Conservation (phyloP, 2,888 invertebrate genomes). For the Strigamia crassipes region DNA sequence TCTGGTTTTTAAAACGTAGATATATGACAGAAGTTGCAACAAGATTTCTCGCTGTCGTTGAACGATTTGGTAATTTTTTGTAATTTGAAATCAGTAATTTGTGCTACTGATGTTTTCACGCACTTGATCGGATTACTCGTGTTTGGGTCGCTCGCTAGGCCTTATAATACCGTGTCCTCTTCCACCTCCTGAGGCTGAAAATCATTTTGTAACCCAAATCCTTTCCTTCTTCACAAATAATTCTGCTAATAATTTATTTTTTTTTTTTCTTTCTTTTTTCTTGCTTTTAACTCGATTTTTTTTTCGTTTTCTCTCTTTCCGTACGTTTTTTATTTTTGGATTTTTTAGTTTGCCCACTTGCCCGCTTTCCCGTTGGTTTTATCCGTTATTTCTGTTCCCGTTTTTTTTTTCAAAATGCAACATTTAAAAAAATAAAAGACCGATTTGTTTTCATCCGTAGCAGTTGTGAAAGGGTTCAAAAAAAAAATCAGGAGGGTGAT, state of each 20-base stretch:
- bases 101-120: not conserved
- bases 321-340: not conserved
- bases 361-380: not conserved
- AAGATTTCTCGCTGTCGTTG: not conserved
- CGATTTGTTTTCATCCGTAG: conserved; percentile 39
- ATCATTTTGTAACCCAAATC: conserved; percentile 1
- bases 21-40: not conserved
- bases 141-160: conserved; percentile 44
- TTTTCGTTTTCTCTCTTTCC: not conserved
- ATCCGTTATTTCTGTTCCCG: not conserved
- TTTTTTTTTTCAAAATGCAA: conserved; percentile 14
- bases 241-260: conserved; percentile 10
- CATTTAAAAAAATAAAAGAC: conserved; percentile 1
- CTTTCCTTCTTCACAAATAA: conserved; percentile 22
- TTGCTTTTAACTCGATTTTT: not conserved
- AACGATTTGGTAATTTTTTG: not conserved
- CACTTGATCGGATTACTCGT: not conserved
- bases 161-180: conserved; percentile 47
- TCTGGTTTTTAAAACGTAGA: not conserved
- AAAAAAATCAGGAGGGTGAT: conserved; percentile 43
- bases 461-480: conserved; percentile 47
- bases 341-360: not conserved
- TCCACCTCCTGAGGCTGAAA: conserved; percentile 46
- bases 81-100: not conserved
- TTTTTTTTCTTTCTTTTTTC: not conserved